Base-by-base conservation (phyloP, 2,888 invertebrate genomes). In the Pilophorus perplexus region DNA sequence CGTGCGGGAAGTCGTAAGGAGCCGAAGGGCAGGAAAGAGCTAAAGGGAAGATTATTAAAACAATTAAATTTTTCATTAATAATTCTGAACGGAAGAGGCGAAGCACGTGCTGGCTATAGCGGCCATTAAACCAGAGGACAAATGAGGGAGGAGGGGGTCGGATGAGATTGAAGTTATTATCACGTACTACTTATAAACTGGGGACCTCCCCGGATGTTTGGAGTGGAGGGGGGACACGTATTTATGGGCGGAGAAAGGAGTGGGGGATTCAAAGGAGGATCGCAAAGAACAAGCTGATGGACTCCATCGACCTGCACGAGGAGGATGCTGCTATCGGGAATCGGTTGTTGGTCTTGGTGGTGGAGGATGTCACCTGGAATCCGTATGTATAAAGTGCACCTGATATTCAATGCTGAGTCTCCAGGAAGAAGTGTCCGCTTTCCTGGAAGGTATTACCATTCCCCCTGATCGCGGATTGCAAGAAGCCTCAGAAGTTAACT, bases 61-160 rank as follows among this genome's bases (percentile, higher is more conserved):
- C 55, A 55, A 55, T 55, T 55, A 55, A 55, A 55, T 55, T 55
- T 55, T 55, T 55, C 55, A 55, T 55, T 55, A 55, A 55, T 55
- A 55, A 55, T 55, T 55, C 38, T 33, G 28, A 55, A 55, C 38
- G 55, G 55, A 55, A 55, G 55, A 55, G 38, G 55, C 55, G 55
- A 16, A 55, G 38, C 55, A 55, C 55, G 55, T 55, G 55, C 38
- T 38, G 55, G 55, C 55, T 55, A 55, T 55, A 33, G 55, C 55
- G 38, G 22, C 55, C 55, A 55, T 55, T 55, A 55, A 55, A 55
- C 55, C 38, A 22, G 55, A 55, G 55, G 55, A 55, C 55, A 55
- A 55, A 55, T 22, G 55, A 55, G 37, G 55, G 18, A 20, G 55
- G 55, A 6, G 52, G 27, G 18, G 4, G 8, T 50, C n/a, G 25